Evolutionary conservation across 2,113 vertebrate species (phyloP), one percentile per base, ranked within the genome.

Genomic region (Verasper variegatus): DNA sequence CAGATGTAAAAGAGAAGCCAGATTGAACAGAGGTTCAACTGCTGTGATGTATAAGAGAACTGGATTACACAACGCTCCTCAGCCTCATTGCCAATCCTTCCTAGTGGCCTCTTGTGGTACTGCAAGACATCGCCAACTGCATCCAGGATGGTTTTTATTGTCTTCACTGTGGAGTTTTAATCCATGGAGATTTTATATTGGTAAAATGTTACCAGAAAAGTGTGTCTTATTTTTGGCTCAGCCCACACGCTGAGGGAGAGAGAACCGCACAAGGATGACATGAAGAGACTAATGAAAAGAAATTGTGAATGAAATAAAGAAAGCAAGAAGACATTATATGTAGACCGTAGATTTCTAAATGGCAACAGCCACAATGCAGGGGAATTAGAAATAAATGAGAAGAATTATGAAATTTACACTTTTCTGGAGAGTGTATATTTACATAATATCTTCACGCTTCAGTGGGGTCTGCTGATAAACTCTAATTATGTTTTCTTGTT

Each of bases 351-450:
- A 74, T 77, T 62, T 69, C 66, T 68, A 24, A 55, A 47, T 12
- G 31, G 40, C 40, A 64, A 76, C 52, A 76, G 35, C 47, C 55
- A 55, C 59, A 64, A 68, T 71, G 63, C 52, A 49, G 55, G 54
- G 59, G 71, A 75, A 82, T 86, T 72, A 68, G 52, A 64, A 86
- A 80, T 82, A 78, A 84, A 86, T 84, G 61, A 80, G 54, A 45
- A 9, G 42, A 58, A 71, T 78, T 72, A 81, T 81, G 65, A 79
- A 83, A 85, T 71, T 5, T 51, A 18, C 49, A 35, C 61, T 77
- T 81, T 82, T 78, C 71, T 54, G 20, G 20, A 54, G 51, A 54
- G 64, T 15, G 21, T 11, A 2, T 60, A 89, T 87, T 81, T 75
- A 72, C 81, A 88, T 81, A 89, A 85, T 73, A 82, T 82, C 55